phyloP scores from a whole-genome alignment of 2,888 invertebrate genomes.

The Phytoseiulus persimilis region DNA sequence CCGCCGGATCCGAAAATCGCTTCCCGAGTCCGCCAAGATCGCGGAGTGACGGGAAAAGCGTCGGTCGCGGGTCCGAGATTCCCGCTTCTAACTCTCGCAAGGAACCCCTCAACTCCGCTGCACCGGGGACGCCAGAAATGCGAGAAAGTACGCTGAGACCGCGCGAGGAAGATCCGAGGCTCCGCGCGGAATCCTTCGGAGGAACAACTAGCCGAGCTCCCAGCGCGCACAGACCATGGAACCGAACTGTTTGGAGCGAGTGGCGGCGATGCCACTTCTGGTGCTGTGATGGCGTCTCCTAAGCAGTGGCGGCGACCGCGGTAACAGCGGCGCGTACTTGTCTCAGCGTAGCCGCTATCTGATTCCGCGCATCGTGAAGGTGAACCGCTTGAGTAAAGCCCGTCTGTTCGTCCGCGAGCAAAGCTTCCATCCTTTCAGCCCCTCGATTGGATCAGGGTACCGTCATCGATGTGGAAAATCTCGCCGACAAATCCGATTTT shows the following conservation, averaged over 20 bases:
- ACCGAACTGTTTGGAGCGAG: background rate
- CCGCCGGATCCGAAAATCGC: too few species aligned
- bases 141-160: too few species aligned
- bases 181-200: background rate
- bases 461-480: background rate
- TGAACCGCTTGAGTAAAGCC: background rate
- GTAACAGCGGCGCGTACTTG: background rate
- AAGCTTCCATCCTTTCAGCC: background rate
- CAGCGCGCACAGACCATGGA: background rate
- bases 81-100: too few species aligned
- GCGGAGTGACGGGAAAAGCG: too few species aligned
- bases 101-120: too few species aligned
- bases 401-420: background rate
- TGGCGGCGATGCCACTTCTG: background rate
- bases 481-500: background rate
- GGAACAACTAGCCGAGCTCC: background rate
- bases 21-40: too few species aligned
- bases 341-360: background rate
- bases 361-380: constrained; percentile 5
- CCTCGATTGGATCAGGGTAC: background rate
- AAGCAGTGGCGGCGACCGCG: background rate
- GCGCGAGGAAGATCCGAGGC: too few species aligned
- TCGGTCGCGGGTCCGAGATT: too few species aligned
- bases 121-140: too few species aligned
- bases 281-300: background rate